These are phyloP conservation scores for Charanyca ferruginea DNA, from an alignment of 2,888 invertebrate species.

Conservation along the genomic window DNA sequence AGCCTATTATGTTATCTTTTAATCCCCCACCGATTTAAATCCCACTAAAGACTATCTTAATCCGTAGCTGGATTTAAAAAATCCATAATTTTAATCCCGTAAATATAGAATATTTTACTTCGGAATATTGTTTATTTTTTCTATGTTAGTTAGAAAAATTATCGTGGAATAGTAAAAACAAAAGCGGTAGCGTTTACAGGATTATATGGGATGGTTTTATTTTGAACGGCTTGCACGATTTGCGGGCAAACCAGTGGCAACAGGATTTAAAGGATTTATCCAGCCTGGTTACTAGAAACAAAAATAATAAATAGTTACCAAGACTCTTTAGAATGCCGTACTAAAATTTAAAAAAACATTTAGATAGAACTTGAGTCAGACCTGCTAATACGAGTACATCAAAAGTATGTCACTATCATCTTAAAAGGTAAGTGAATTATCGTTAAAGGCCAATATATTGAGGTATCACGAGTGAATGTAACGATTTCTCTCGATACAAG, in stretches of 20 bases:
- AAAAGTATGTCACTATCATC: slow-evolving; percentile 53
- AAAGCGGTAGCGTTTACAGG: slow-evolving; percentile 50
- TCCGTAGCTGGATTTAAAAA: slow-evolving; percentile 19
- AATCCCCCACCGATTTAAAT: slow-evolving; percentile 38
- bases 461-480: slow-evolving; percentile 43
- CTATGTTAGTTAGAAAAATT: slow-evolving; percentile 22
- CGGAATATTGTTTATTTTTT: slow-evolving; percentile 22
- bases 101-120: slow-evolving; percentile 48
- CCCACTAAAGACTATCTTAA: slow-evolving; percentile 30
- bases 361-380: slow-evolving; percentile 5
- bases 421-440: slow-evolving; percentile 34
- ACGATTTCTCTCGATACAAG: slow-evolving; percentile 60
- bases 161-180: slow-evolving; percentile 22
- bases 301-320: neutral
- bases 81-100: slow-evolving; percentile 21
- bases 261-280: slow-evolving; percentile 21
- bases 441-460: slow-evolving; percentile 37
- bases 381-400: slow-evolving; percentile 10
- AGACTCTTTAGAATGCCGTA: slow-evolving; percentile 18
- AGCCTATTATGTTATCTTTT: slow-evolving; percentile 29
- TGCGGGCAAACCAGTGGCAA: slow-evolving; percentile 27
- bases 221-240: slow-evolving; percentile 24
- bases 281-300: slow-evolving; percentile 24
- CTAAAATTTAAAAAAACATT: neutral
- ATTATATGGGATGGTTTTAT: slow-evolving; percentile 42